A percentile compares a stretch with the other conserved stretches of the same genome.
phyloP scores from a whole-genome alignment of 2,113 vertebrate genomes.

The Spheniscus mendiculus region DNA sequence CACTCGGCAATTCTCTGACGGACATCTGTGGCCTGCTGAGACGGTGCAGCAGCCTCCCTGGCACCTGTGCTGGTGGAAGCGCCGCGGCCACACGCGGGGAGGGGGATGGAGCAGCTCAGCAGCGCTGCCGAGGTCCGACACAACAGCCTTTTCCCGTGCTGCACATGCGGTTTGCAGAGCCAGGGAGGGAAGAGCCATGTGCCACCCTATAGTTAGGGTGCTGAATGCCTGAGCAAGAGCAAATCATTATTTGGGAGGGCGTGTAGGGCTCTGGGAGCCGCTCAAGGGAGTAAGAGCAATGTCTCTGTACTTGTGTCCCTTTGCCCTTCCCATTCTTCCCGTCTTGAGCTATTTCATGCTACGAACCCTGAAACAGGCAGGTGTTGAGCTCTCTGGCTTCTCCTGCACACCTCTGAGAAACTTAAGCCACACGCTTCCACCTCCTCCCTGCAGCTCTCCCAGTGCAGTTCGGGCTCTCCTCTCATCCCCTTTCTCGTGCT shows the following conservation, averaged over 20 bases:
- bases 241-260: neutral
- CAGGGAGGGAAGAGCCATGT: neutral
- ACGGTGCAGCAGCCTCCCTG: neutral
- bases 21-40: constrained; percentile 42
- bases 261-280: neutral
- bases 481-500: neutral
- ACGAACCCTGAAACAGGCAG: neutral
- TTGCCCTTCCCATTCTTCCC: neutral
- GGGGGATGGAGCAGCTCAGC: neutral
- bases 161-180: rapidly evolving
- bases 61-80: neutral
- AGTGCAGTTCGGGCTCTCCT: neutral
- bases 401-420: neutral
- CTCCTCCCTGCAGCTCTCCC: neutral
- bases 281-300: neutral
- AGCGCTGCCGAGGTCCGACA: neutral
- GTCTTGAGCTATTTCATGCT: neutral
- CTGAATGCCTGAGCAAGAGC: neutral
- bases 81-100: rapidly evolving
- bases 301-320: neutral
- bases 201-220: neutral
- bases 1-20: neutral
- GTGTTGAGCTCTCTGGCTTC: neutral
- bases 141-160: neutral
- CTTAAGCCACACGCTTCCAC: neutral